Percentiles rank a stretch among this genome's conserved stretches.
Evolutionary conservation across 2,113 vertebrate genomes (phyloP).

Genomic region (Lepus americanus): DNA sequence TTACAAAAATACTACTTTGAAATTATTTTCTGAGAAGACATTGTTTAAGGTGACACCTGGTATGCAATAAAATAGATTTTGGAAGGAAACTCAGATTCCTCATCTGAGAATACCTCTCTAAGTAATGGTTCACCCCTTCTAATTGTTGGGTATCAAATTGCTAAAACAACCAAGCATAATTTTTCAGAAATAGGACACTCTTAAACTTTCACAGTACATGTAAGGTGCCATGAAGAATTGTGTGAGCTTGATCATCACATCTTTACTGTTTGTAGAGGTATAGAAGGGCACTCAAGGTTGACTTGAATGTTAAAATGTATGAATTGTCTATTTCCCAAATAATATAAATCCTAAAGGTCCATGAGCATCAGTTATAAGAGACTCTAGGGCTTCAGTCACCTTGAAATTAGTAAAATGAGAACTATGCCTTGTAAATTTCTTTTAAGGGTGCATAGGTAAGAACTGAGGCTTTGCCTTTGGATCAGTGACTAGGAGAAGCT

Average conservation of each 20-base stretch:
- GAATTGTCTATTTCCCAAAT: slow-evolving; percentile 67
- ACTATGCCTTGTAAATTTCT: slow-evolving; percentile 44
- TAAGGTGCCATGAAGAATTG: slow-evolving; percentile 62
- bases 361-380: slow-evolving; percentile 56
- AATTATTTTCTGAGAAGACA: slow-evolving; percentile 53
- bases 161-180: slow-evolving; percentile 68
- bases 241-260: slow-evolving; percentile 65
- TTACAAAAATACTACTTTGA: slow-evolving; percentile 47
- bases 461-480: slow-evolving; percentile 38
- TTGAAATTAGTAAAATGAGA: slow-evolving; percentile 76
- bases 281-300: slow-evolving; percentile 73
- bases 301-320: slow-evolving; percentile 72
- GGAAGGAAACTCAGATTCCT: slow-evolving; percentile 40
- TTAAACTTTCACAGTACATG: slow-evolving; percentile 73
- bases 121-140: slow-evolving; percentile 72
- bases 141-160: slow-evolving; percentile 60
- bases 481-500: slow-evolving; percentile 16
- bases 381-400: slow-evolving; percentile 62
- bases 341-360: slow-evolving; percentile 69
- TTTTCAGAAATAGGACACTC: slow-evolving; percentile 78
- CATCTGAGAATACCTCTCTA: slow-evolving; percentile 61
- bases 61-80: slow-evolving; percentile 30
- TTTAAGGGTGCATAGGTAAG: slow-evolving; percentile 18
- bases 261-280: slow-evolving; percentile 72
- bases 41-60: slow-evolving; percentile 50